These are phyloP conservation scores for Austrofundulus limnaeus DNA, from an alignment of 2,113 vertebrate genomes.

Conservation along the genomic window DNA sequence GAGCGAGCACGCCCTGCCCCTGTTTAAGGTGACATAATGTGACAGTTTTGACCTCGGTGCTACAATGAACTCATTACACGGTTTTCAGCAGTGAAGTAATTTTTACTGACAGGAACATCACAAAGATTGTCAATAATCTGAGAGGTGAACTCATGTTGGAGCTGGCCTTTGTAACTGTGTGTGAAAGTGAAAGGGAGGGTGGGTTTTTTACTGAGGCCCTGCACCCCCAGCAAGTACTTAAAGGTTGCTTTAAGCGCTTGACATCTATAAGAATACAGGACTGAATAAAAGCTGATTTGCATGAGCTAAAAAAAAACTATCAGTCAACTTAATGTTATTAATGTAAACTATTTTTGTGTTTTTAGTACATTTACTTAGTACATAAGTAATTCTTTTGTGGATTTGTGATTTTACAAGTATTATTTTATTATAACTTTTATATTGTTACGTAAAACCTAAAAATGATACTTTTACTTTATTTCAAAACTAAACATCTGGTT, in stretches of 20 bases:
- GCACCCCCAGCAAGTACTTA: neutral
- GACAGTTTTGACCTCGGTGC: constrained; percentile 28
- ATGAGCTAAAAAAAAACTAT: constrained; percentile 13
- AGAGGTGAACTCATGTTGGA: constrained; percentile 29
- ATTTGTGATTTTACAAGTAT: too few species aligned
- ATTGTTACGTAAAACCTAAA: too few species aligned
- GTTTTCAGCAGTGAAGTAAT: constrained; percentile 33
- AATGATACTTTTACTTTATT: too few species aligned
- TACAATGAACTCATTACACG: constrained; percentile 30
- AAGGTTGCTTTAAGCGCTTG: neutral
- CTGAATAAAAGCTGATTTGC: constrained; percentile 10
- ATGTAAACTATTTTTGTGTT: neutral
- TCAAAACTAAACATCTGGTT: too few species aligned
- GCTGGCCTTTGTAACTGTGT: neutral
- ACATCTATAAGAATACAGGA: constrained; percentile 1
- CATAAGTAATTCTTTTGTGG: too few species aligned
- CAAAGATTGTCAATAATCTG: constrained; percentile 44
- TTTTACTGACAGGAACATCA: constrained; percentile 34
- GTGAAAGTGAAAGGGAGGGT: neutral
- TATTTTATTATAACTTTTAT: too few species aligned
- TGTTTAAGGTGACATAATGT: constrained; percentile 15
- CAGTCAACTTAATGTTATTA: neutral
- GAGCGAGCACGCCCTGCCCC: neutral
- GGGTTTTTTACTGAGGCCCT: constrained; percentile 5
- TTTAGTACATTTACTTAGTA: too few species aligned